phyloP scores from a whole-genome alignment of 2,888 invertebrate species.

The Cephus spinipes region DNA sequence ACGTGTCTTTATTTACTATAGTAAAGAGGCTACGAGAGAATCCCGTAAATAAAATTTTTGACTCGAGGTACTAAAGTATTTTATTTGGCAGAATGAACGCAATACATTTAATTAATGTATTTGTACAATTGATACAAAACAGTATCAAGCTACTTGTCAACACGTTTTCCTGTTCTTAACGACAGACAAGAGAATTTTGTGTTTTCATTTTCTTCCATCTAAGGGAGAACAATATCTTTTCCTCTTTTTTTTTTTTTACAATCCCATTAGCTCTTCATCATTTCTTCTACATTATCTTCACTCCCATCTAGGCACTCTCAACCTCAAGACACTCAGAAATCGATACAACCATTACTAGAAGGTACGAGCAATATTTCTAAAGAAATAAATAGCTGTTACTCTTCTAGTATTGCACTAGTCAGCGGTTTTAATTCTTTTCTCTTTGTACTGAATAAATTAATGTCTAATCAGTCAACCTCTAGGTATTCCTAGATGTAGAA shows the following conservation, averaged over 20 bases:
- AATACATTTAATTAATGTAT: conserved; percentile 12
- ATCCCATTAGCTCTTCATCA: neutral
- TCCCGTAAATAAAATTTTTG: too few species aligned
- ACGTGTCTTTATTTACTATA: too few species aligned
- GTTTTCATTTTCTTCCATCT: too few species aligned
- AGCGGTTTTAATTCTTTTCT: conserved; percentile 6
- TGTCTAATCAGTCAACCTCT: conserved; percentile 19
- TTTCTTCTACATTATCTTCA: neutral
- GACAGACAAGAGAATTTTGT: too few species aligned
- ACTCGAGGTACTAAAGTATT: conserved; percentile 18
- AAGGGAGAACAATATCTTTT: too few species aligned
- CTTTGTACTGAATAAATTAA: conserved; percentile 23
- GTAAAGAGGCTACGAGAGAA: too few species aligned
- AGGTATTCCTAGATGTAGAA: neutral
- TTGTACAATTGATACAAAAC: conserved; percentile 10
- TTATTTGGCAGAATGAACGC: conserved; percentile 21
- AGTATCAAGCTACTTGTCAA: neutral
- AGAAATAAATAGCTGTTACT: conserved; percentile 17
- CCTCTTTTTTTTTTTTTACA: too few species aligned
- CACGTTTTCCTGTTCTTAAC: too few species aligned
- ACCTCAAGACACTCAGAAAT: conserved; percentile 1
- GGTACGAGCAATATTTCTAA: neutral
- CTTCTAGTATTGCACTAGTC: conserved; percentile 22
- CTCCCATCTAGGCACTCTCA: neutral
- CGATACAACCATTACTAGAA: neutral